Evolutionary conservation across 2,113 vertebrate genomes (phyloP), one percentile per base, ranked within the genome.

Genomic region (Sebastes fasciatus): DNA sequence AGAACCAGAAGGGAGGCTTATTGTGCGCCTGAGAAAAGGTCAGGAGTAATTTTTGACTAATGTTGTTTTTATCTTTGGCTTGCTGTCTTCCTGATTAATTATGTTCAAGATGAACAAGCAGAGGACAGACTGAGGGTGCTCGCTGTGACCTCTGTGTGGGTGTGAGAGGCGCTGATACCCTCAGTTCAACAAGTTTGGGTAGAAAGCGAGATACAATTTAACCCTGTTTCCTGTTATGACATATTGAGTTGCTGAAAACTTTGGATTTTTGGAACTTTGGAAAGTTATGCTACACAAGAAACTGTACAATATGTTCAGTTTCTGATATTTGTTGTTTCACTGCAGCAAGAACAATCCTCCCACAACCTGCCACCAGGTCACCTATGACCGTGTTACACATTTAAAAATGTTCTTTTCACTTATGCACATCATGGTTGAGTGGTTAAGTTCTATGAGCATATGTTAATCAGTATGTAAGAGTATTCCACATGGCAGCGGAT

Each of bases 21-120:
- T 86, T 85, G 69, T 80, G 83, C 48, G 8, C 82, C 84, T 26
- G 52, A 57, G 73, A 89, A 88, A 71, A 87, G 91, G 90, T 93
- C 90, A 90, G 75, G 54, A 86, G 85, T 82, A 68, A 90, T 91
- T 87, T 89, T 85, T 83, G 80, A 87, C 82, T 81, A 83, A 84
- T 89, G 78, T 85, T 74, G 73, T 64, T 76, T 88, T 83, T 85
- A 74, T 90, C 74, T 78, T 51, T 67, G 63, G 73, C 71, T 85
- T n/a, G 60, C 80, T 66, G 80, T 82, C 89, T 85, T 77, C 4
- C 58, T 88, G 82, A 89, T 87, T 78, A 88, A 88, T 89, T 89
- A 77, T 86, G 69, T 84, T 65, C 19, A 43, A 61, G 69, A 78
- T 75, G 75, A 63, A 70, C 89, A 82, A 42, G 16, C 76, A 81